Evolutionary conservation across 2,888 invertebrate species (phyloP).

Genomic region (Athetis lepigone): DNA sequence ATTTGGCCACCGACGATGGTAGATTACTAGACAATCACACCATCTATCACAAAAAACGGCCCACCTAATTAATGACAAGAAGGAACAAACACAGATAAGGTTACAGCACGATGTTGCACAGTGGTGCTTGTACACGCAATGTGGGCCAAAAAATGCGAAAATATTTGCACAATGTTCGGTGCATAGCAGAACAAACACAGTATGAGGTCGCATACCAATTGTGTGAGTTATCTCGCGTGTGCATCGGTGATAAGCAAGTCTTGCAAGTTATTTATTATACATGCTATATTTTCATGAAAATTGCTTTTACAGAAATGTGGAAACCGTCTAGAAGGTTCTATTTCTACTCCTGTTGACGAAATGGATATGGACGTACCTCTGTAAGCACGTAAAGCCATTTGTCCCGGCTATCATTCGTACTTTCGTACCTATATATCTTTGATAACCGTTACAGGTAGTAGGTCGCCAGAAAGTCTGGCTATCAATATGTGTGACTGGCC

Average conservation of each 20-base stretch:
- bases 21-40: background rate
- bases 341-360: background rate
- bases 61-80: slow-evolving; percentile 39
- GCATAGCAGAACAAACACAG: slow-evolving; percentile 61
- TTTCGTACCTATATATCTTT: too few relatives aligned
- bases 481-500: too few relatives aligned
- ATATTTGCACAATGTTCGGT: slow-evolving; percentile 63
- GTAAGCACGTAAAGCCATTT: too few relatives aligned
- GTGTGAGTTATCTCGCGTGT: slow-evolving; percentile 59
- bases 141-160: slow-evolving; percentile 64
- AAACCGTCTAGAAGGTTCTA: too few relatives aligned
- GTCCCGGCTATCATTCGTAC: too few relatives aligned
- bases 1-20: too few relatives aligned
- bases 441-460: too few relatives aligned
- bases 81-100: slow-evolving; percentile 44
- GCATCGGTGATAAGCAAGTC: slow-evolving; percentile 44
- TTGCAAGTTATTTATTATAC: slow-evolving; percentile 23
- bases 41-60: slow-evolving; percentile 14
- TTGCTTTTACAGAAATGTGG: background rate
- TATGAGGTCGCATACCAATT: slow-evolving; percentile 67
- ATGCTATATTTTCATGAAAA: slow-evolving; percentile 15
- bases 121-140: slow-evolving; percentile 43
- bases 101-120: slow-evolving; percentile 34
- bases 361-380: background rate
- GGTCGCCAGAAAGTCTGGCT: too few relatives aligned